phyloP scores from a whole-genome alignment of 2,797 vertebrate species.

The Periparus ater region DNA sequence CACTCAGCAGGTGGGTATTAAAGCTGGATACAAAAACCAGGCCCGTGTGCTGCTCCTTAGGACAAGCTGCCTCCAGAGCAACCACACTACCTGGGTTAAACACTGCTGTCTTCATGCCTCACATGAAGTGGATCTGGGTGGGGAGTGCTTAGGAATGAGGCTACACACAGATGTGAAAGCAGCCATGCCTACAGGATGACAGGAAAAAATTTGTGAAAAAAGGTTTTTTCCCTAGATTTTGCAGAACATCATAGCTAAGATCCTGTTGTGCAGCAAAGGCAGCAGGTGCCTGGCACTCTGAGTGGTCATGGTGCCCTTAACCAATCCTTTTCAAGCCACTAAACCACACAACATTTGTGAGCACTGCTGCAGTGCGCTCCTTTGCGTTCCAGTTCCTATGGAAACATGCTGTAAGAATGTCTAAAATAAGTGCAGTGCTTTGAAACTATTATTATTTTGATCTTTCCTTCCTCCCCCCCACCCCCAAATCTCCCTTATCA shows the following conservation, averaged over 20 bases:
- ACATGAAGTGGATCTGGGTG: background rate
- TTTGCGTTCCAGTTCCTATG: conserved; percentile 60
- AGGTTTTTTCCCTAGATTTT: background rate
- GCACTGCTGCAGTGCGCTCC: conserved; percentile 13
- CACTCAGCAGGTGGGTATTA: background rate
- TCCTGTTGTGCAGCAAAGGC: background rate
- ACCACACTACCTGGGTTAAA: background rate
- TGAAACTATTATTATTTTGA: conserved; percentile 57
- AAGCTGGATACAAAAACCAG: background rate
- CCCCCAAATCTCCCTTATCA: background rate
- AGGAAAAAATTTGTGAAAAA: background rate
- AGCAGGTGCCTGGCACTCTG: background rate
- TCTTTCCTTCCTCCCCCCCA: background rate
- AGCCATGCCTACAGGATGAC: background rate
- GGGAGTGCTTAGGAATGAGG: background rate
- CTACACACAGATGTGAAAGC: background rate
- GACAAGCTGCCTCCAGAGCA: background rate
- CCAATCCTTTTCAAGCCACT: background rate
- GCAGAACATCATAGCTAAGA: background rate
- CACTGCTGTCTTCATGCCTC: fast-evolving
- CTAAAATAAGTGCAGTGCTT: conserved; percentile 61
- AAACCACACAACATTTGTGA: conserved; percentile 15
- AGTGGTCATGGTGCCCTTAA: conserved; percentile 4
- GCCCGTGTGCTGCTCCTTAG: background rate
- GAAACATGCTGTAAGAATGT: conserved; percentile 56